Base-by-base conservation (phyloP, 1,140 invertebrate species). In the Cherax destructor region DNA sequence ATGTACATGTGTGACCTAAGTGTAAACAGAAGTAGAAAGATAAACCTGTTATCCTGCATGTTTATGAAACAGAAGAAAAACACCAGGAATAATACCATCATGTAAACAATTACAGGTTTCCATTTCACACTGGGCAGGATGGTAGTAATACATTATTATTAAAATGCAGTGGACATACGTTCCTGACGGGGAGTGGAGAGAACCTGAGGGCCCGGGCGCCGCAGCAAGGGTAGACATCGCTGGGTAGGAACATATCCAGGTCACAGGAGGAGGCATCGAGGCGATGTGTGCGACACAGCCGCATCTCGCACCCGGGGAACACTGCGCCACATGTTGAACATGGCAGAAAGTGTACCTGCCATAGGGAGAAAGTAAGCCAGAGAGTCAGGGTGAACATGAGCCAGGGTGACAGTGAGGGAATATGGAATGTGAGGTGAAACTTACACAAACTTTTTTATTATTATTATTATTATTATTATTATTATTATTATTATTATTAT, bases 201-300 rank as follows among this genome's bases (percentile, higher is more conserved):
- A 97, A 98, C 93, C 96, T 95, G 93, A 97, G 97, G 30, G 97
- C 96, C 93, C 96, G 95, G 94, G 97, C 96, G 80, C 97, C 97
- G 94, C 98, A 99, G 94, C 98, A 98, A 0, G 97, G 97, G 95
- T 97, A 98, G 61, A 96, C 95, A 59, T 95, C 95, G 9, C 61
- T 93, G 94, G 89, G 83, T 92, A 92, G 69, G 84, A 94, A 72
- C 86, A 78, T n/a, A 52, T 83, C 92, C 65, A 89, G 98, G 97
- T 94, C 96, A 97, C 78, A 96, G 95, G 85, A 89, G 18, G 91
- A 89, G n/a, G 93, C 88, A 24, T 92, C 90, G 16, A 92, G 87
- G 13, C 96, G 96, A 94, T 98, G 97, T 94, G 96, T 97, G 59
- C 96, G 95, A 93, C 97, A 98, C 96, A 97, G 97, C 86, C 96